A percentile compares a stretch with the other conserved stretches of the same genome.
Conservation (phyloP, 35 echinoderm and acorn worm species). For the Heliocidaris tuberculata region DNA sequence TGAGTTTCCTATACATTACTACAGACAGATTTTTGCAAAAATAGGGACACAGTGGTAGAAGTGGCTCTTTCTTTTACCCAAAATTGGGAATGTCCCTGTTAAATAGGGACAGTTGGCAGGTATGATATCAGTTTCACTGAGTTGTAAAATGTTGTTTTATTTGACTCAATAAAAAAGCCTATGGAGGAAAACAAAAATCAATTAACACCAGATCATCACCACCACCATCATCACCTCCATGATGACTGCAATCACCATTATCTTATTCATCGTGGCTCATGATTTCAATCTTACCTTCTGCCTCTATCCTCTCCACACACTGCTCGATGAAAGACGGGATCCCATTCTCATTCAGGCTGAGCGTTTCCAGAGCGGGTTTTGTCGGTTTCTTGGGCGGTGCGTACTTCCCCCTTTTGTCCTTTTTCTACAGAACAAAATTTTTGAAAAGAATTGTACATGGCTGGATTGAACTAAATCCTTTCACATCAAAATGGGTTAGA, state of each 20-base stretch:
- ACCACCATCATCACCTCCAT: neutral
- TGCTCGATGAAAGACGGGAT: constrained; percentile 78
- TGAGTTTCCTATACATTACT: too few species aligned
- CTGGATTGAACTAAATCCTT: neutral
- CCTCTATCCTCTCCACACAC: constrained; percentile 75
- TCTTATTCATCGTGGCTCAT: neutral
- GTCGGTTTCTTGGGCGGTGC: constrained; percentile 12
- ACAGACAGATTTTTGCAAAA: too few species aligned
- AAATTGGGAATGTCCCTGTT: too few species aligned
- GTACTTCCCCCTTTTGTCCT: constrained; percentile 4
- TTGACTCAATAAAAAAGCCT: too few species aligned
- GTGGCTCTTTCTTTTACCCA: too few species aligned
- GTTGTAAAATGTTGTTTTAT: too few species aligned
- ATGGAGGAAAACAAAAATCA: too few species aligned
- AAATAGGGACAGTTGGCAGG: too few species aligned
- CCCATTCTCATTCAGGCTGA: constrained; percentile 39
- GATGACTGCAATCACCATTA: neutral
- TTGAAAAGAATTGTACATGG: neutral
- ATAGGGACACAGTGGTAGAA: too few species aligned
- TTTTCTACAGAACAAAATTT: neutral
- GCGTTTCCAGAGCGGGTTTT: constrained; percentile 56
- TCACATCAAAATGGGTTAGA: neutral
- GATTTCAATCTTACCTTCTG: constrained; percentile 56
- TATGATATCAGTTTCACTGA: too few species aligned
- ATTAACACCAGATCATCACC: too few species aligned